Evolutionary conservation across 2,797 vertebrate genomes (phyloP), one percentile per base, ranked within the genome.

Genomic region (Margarornis squamiger): DNA sequence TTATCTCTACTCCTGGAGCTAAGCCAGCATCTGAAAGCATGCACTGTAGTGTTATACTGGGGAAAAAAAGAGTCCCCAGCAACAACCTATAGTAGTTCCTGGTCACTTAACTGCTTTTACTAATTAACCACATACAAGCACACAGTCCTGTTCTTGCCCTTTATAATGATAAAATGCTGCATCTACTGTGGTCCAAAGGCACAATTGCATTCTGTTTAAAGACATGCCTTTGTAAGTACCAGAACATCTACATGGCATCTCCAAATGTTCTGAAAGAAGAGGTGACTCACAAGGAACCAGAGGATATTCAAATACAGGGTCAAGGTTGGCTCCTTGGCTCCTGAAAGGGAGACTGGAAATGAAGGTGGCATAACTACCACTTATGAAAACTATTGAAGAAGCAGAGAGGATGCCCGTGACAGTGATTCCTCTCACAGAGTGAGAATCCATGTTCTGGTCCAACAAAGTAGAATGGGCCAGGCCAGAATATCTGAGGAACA

Each of bases 1-100:
- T 97, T 98, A 95, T 96, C 97, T 81, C 89, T 81, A 58, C 82
- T 82, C 55, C 85, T 88, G 63, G 74, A 96, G 51, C 55, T 76
- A 76, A 76, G 71, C 76, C 85, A 90, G 45, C 26, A 30, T 48
- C 39, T 51, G 46, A 72, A 94, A 91, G 34, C 43, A 43, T 20
- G 48, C 22, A 29, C 36, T 49, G 10, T 24, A n/a, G 52, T 52
- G 55, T 49, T 77, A 48, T 7, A 45, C 21, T 48, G 15, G 4
- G 13, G 2, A 30, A 38, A 77, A 85, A 36, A 48, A 48, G 3
- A 45, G 27, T 12, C 62, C 38, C 20, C 46, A 41, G 65, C 10
- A 70, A 30, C 38, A 83, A n/a, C 51, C 78, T 77, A 7, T n/a
- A 34, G n/a, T 73, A 71, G 54, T 76, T 92, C 23, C 49, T 46